Conservation (phyloP, 2,888 invertebrate genomes). For the Drosophila birchii region DNA sequence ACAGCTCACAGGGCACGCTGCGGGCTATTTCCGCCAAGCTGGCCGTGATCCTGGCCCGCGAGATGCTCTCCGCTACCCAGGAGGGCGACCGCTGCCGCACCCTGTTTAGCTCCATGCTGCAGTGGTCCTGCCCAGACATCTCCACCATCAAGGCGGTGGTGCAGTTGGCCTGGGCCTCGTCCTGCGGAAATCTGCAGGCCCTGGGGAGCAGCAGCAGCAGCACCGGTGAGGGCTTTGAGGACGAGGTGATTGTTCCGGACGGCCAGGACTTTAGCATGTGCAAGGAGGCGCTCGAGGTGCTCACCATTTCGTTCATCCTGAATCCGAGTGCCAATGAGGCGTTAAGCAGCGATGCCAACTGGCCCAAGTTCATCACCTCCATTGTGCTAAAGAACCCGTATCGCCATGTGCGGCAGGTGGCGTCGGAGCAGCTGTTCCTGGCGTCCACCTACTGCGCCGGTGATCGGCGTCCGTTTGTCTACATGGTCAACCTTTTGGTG, state of each 20-base stretch:
- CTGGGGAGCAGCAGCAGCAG: conserved; percentile 88
- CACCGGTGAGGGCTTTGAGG: conserved; percentile 85
- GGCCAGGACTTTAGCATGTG: conserved; percentile 90
- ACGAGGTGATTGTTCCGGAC: conserved; percentile 86
- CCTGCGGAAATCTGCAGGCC: conserved; percentile 89
- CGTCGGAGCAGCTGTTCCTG: conserved; percentile 84
- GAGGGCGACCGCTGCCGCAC: conserved; percentile 86
- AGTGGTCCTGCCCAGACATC: conserved; percentile 90
- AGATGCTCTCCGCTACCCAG: conserved; percentile 86
- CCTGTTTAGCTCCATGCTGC: conserved; percentile 87
- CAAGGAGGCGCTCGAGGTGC: conserved; percentile 96
- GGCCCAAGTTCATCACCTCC: conserved; percentile 95
- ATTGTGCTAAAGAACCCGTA: conserved; percentile 93
- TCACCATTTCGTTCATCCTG: conserved; percentile 94
- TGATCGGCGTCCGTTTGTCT: conserved; percentile 84
- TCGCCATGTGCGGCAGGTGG: conserved; percentile 86
- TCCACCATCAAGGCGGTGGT: conserved; percentile 90
- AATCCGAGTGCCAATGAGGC: conserved; percentile 94
- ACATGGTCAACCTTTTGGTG: conserved; percentile 84
- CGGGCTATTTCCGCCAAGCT: conserved; percentile 93
- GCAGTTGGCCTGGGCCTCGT: conserved; percentile 91
- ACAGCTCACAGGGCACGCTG: conserved; percentile 93
- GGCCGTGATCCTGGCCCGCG: conserved; percentile 92
- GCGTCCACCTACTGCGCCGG: conserved; percentile 85
- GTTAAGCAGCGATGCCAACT: conserved; percentile 92